Base-by-base conservation (phyloP, 2,888 invertebrate genomes). In the Cheilosia soror region DNA sequence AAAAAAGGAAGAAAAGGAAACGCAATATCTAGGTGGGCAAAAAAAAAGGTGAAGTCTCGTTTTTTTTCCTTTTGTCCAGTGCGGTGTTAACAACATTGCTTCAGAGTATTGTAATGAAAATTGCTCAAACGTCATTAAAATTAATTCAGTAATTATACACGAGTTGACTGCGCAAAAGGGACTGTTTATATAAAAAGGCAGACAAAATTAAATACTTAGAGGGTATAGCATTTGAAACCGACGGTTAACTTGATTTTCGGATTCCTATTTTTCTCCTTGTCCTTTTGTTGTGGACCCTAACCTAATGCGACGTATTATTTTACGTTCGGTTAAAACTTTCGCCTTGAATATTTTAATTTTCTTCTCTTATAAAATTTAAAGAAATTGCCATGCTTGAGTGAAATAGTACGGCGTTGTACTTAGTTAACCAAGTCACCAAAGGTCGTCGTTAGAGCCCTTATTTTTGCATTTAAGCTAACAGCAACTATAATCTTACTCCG, bases 131-230 rank as follows among this genome's bases (percentile, higher is more conserved):
- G 80, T 72, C 72, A 85, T 85, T 81, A 81, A 80, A 85, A 80
- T 80, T 80, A 76, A 85, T 85, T 85, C 53, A 65, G 66, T 76
- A 80, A 85, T 85, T 80, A 76, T 85, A 80, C 40, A 69, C 40
- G 55, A 51, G 29, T 69, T 33, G 53, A 53, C 44, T 51, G 53
- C 15, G 33, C 11, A 68, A 65, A 55, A 65, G 60, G 47, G 31
- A 65, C 71, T 47, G 49, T 58, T 78, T 60, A 66, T 31, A 20
- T 7, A 9, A 69, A 75, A 69, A 49, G 57, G 63, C 55, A 75
- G 44, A 60, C 58, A 57, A 75, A 84, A 84, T 84, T 75, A 84
- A 80, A 80, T 79, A 76, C 84, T 84, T 76, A 65, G n/a, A 44
- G 33, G n/a, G 49, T 37, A 25, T 37, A 25, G 25, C 42, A 69